phyloP scores from a whole-genome alignment of 2,113 vertebrate genomes.

The Cyprinodon brontotheroides region DNA sequence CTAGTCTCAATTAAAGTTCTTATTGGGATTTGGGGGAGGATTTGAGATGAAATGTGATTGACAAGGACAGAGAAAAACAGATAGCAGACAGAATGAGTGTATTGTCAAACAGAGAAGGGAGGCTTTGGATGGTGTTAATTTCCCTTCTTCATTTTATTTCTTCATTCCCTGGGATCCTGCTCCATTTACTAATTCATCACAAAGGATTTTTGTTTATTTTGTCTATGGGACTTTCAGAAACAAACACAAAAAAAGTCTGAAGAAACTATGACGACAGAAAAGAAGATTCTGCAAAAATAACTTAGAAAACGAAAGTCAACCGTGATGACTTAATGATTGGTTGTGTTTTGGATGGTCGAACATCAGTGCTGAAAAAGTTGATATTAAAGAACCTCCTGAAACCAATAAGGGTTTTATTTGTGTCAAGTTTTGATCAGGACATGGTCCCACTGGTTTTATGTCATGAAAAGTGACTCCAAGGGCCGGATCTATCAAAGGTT shows the following conservation, averaged over 20 bases:
- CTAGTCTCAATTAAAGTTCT: constrained; percentile 76
- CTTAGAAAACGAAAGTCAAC: background rate
- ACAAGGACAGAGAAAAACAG: constrained; percentile 60
- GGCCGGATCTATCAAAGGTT: too few species aligned
- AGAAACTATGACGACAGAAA: constrained; percentile 39
- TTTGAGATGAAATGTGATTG: constrained; percentile 71
- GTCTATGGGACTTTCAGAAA: constrained; percentile 18
- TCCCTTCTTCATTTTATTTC: background rate
- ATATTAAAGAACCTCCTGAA: background rate
- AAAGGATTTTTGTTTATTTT: background rate
- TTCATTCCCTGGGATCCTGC: background rate
- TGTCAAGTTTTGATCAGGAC: too few species aligned
- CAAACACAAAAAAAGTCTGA: constrained; percentile 12
- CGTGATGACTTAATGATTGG: background rate
- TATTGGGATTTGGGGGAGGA: constrained; percentile 70
- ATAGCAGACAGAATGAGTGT: constrained; percentile 11
- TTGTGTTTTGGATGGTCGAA: background rate
- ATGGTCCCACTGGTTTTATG: background rate
- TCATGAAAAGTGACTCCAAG: background rate
- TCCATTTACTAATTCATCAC: background rate
- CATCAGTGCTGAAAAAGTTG: background rate
- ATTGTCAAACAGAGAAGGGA: constrained; percentile 1
- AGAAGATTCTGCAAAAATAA: constrained; percentile 58
- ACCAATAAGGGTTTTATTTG: background rate
- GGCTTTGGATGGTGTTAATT: constrained; percentile 13